Evolutionary conservation across 2,888 invertebrate genomes (phyloP).

Genomic region (Deilephila porcellus): DNA sequence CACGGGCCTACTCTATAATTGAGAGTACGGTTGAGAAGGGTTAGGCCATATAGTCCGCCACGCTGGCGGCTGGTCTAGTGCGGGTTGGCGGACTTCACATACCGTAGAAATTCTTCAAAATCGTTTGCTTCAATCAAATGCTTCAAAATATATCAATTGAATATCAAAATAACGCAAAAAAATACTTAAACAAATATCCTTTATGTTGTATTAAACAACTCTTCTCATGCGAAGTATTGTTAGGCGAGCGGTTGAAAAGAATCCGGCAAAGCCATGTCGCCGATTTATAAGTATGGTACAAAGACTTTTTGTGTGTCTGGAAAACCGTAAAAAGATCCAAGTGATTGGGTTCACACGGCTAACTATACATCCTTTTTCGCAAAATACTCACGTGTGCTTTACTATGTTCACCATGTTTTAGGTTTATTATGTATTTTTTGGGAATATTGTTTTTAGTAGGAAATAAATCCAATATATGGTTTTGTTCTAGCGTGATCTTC

Average conservation of each 20-base stretch:
- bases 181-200: background rate
- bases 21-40: too few relatives aligned
- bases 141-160: background rate
- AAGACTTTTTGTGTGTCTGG: conserved; percentile 55
- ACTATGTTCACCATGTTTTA: conserved; percentile 54
- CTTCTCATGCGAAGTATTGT: conserved; percentile 1
- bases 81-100: too few relatives aligned
- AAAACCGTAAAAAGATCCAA: conserved; percentile 61
- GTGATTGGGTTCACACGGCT: conserved; percentile 72
- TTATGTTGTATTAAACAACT: conserved; percentile 2
- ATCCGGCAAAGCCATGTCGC: conserved; percentile 34
- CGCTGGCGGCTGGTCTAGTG: too few relatives aligned
- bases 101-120: too few relatives aligned
- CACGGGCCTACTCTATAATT: too few relatives aligned
- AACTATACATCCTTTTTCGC: conserved; percentile 63
- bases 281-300: conserved; percentile 39
- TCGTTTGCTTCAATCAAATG: too few relatives aligned
- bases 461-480: too few relatives aligned
- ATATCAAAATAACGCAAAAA: background rate
- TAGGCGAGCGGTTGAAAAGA: conserved; percentile 31
- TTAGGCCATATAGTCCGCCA: too few relatives aligned
- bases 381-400: conserved; percentile 68
- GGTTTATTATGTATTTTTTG: background rate
- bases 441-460: background rate
- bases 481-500: too few relatives aligned